These are phyloP conservation scores for Scalopus aquaticus DNA, from an alignment of 2,113 vertebrate genomes.

Conservation along the genomic window DNA sequence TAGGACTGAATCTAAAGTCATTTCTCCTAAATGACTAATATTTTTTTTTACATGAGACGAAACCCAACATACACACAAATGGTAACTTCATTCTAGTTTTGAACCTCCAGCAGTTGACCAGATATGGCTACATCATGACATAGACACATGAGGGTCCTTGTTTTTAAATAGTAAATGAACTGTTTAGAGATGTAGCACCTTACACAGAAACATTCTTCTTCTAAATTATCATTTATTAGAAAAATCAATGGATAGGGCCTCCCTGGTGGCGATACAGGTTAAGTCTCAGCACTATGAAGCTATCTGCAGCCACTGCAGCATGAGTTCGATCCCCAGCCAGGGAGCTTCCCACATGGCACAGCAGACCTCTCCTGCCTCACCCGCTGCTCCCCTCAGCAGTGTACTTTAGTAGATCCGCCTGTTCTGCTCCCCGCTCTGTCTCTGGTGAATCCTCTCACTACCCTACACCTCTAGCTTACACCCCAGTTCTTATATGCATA, in stretches of 20 bases:
- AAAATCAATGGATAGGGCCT: conserved; percentile 40
- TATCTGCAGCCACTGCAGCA: too few relatives aligned
- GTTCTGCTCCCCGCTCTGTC: too few relatives aligned
- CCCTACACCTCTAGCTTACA: too few relatives aligned
- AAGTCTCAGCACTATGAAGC: too few relatives aligned
- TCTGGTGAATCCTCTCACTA: too few relatives aligned
- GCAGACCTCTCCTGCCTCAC: too few relatives aligned
- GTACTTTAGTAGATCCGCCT: too few relatives aligned
- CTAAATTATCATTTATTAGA: neutral
- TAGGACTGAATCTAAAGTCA: neutral
- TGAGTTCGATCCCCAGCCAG: too few relatives aligned
- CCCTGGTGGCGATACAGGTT: too few relatives aligned
- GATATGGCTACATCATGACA: neutral
- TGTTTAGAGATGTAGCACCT: neutral
- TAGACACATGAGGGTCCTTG: neutral
- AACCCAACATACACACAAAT: conserved; percentile 38
- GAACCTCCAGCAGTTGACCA: neutral
- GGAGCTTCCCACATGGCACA: too few relatives aligned
- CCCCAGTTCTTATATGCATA: too few relatives aligned
- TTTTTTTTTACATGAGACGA: neutral
- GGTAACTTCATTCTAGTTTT: conserved; percentile 37
- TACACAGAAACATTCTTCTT: neutral
- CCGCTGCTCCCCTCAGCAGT: too few relatives aligned
- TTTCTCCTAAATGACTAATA: neutral
- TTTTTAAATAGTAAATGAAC: neutral